These are phyloP conservation scores for Hylaeus volcanicus DNA, from an alignment of 1,140 invertebrate species.

Conservation along the genomic window DNA sequence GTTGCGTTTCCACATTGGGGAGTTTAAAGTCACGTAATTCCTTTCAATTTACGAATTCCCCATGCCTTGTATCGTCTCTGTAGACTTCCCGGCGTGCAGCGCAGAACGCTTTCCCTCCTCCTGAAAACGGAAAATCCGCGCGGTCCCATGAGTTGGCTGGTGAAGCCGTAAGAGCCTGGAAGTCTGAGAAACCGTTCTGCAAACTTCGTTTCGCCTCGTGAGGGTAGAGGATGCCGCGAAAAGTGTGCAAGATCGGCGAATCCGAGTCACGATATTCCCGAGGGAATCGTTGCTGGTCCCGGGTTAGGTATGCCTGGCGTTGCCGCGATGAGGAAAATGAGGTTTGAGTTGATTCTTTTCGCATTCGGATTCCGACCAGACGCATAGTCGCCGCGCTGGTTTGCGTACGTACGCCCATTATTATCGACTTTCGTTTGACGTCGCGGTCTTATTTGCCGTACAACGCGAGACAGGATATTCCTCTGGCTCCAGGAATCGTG, in stretches of 20 bases:
- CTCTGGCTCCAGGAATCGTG: no score
- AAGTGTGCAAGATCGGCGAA: constrained; percentile 52
- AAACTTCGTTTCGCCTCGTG: constrained; percentile 46
- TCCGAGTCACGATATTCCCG: constrained; percentile 46
- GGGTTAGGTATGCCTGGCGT: constrained; percentile 9
- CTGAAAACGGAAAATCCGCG: constrained; percentile 40
- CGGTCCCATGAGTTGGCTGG: constrained; percentile 4
- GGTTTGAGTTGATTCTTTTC: constrained; percentile 40
- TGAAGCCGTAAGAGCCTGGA: constrained; percentile 23
- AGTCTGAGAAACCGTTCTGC: constrained; percentile 44
- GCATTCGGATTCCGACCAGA: constrained; percentile 28
- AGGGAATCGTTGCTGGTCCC: not conserved
- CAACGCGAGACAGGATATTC: no score
- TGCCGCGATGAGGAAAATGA: constrained; percentile 22
- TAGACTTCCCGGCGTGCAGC: constrained; percentile 14
- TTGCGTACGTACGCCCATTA: not conserved
- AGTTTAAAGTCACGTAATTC: constrained; percentile 19
- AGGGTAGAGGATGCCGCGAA: constrained; percentile 31
- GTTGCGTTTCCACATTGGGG: no score
- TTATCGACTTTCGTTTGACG: not conserved
- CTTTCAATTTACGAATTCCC: not conserved
- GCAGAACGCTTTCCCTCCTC: constrained; percentile 9
- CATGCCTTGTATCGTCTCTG: not conserved
- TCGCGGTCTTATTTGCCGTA: not conserved
- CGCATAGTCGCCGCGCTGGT: not conserved